A percentile compares a stretch with the other conserved stretches of the same genome.
Evolutionary conservation across 2,797 vertebrate genomes (phyloP).

Genomic region (Hapalemur alaotrensis): DNA sequence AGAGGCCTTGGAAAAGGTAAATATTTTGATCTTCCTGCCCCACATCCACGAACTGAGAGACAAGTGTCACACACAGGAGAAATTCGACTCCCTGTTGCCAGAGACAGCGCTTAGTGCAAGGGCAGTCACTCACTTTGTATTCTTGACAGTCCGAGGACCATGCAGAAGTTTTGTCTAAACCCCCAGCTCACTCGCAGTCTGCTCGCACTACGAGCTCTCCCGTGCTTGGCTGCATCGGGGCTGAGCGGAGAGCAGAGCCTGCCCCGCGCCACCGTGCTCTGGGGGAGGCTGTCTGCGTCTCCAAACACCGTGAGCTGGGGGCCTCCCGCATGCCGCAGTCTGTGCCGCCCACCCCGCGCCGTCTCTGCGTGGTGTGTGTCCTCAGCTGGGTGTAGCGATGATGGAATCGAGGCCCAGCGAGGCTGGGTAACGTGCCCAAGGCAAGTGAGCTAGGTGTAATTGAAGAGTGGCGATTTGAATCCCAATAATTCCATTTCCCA

Average conservation of each 20-base stretch:
- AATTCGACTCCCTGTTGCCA: not conserved
- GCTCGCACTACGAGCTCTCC: accelerated
- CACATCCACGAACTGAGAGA: not conserved
- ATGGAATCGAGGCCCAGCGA: not conserved
- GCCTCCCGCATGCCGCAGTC: accelerated
- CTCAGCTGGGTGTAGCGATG: not conserved
- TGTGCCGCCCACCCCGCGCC: accelerated
- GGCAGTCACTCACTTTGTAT: not conserved
- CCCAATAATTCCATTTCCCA: not conserved
- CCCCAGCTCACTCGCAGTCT: not conserved
- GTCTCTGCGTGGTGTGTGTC: accelerated
- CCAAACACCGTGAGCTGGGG: accelerated
- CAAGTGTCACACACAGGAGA: not conserved
- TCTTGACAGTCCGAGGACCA: not conserved
- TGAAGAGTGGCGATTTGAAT: not conserved
- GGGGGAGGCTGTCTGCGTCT: not conserved
- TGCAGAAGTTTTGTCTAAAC: not conserved
- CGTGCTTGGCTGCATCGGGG: not conserved
- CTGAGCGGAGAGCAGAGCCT: not conserved
- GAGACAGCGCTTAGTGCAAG: not conserved
- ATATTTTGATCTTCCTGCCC: constrained; percentile 17
- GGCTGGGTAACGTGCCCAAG: not conserved
- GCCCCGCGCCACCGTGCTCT: not conserved
- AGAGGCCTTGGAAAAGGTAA: constrained; percentile 95
- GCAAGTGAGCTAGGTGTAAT: not conserved